phyloP scores from a whole-genome alignment of 1,140 invertebrate genomes.

The Caenorhabditis inopinata region DNA sequence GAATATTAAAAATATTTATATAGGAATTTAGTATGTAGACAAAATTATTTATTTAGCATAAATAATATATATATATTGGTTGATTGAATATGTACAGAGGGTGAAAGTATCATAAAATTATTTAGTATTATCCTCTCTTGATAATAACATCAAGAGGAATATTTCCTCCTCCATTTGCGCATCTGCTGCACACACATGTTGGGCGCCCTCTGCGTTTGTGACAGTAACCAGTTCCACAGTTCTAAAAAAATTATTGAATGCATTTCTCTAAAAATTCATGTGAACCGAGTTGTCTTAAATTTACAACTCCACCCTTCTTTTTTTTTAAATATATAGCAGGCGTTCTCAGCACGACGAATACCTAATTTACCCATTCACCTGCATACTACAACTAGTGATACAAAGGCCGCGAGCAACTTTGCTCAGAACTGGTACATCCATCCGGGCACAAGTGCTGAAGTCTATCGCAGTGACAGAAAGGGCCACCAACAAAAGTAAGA shows the following conservation, averaged over 20 bases:
- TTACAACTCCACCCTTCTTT: no score
- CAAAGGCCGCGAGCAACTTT: conserved; percentile 14
- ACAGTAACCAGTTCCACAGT: conserved; percentile 22
- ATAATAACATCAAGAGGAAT: conserved; percentile 11
- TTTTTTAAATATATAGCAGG: no score
- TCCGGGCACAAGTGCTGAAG: conserved; percentile 29
- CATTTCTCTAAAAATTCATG: no score
- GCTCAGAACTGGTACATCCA: conserved; percentile 30
- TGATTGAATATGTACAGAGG: neutral
- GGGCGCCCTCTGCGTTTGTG: conserved; percentile 2
- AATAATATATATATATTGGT: neutral
- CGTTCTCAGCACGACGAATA: no score
- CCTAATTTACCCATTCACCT: neutral
- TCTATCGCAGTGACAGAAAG: neutral
- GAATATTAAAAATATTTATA: no score
- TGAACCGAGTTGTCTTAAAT: no score
- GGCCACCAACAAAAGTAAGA: neutral
- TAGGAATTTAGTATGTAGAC: no score
- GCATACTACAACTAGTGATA: conserved; percentile 10
- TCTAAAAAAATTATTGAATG: neutral
- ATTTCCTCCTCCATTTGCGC: conserved; percentile 29
- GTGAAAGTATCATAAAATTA: neutral
- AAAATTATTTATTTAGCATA: neutral
- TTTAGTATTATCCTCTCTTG: neutral
- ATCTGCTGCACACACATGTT: conserved; percentile 10